Percentiles rank a stretch among this genome's conserved stretches.
Evolutionary conservation across 2,113 vertebrate genomes (phyloP).

Genomic region (Xiphophorus hellerii): DNA sequence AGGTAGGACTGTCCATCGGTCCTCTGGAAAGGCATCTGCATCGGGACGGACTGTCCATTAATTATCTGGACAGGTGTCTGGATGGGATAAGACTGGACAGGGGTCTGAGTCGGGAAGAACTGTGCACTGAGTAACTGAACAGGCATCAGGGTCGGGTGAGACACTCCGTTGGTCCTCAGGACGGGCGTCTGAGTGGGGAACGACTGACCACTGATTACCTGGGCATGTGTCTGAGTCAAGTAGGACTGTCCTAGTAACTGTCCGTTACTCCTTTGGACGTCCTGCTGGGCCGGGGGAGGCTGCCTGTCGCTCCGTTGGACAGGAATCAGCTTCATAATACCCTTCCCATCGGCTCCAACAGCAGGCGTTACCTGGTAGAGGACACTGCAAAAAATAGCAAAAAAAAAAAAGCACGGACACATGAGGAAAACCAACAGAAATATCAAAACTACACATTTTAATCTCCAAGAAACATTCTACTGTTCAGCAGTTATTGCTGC

Average conservation of each 20-base stretch:
- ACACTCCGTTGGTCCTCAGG: not conserved
- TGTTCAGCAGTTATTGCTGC: too few species aligned
- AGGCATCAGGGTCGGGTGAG: not conserved
- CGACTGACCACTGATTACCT: slow-evolving; percentile 49
- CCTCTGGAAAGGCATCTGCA: not conserved
- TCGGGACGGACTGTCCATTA: not conserved
- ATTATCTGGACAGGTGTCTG: slow-evolving; percentile 41
- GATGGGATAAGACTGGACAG: slow-evolving; percentile 67
- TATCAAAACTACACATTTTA: not conserved
- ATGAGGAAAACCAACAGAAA: not conserved
- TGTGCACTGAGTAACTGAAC: slow-evolving; percentile 72
- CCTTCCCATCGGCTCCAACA: slow-evolving; percentile 86
- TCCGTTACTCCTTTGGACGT: slow-evolving; percentile 65
- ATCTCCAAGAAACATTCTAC: not conserved
- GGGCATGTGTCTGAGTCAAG: slow-evolving; percentile 63
- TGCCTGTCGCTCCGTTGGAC: slow-evolving; percentile 83
- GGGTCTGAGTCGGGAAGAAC: slow-evolving; percentile 70
- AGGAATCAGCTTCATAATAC: slow-evolving; percentile 90
- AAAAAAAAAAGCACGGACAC: not conserved
- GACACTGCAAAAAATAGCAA: slow-evolving; percentile 69
- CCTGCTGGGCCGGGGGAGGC: slow-evolving; percentile 69
- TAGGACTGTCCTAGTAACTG: slow-evolving; percentile 59
- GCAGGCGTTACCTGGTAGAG: slow-evolving; percentile 89
- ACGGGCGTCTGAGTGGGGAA: not conserved
- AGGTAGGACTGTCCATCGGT: slow-evolving; percentile 41